phyloP scores from a whole-genome alignment of 2,797 vertebrate species.

The Trachurus trachurus region DNA sequence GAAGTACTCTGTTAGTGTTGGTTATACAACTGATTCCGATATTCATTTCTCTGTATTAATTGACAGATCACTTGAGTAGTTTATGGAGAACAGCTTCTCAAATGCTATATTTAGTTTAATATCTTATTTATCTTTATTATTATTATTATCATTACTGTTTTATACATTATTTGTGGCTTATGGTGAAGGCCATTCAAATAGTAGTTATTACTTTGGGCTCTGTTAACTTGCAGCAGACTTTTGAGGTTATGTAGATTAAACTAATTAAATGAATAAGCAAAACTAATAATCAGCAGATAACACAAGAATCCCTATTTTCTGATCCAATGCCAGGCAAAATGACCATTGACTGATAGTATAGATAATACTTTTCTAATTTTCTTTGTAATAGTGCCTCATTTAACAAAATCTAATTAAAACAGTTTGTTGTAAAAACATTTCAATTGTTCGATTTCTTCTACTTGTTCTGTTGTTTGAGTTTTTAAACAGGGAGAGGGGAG shows the following conservation, averaged over 20 bases:
- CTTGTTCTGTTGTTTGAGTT: neutral
- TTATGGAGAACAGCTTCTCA: neutral
- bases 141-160: too few species aligned
- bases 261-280: neutral
- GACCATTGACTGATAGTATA: neutral
- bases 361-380: neutral
- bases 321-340: neutral
- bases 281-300: neutral
- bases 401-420: neutral
- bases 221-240: neutral
- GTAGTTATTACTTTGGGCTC: neutral
- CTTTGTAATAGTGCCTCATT: neutral
- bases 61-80: neutral
- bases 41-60: neutral
- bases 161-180: neutral
- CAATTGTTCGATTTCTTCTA: neutral
- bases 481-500: neutral
- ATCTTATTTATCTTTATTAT: too few species aligned
- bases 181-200: neutral
- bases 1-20: neutral
- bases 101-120: neutral
- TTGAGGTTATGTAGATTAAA: neutral
- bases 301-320: neutral
- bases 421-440: neutral
- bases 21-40: too few species aligned